These are phyloP conservation scores for Takifugu ocellatus DNA, from an alignment of 2,797 vertebrate genomes.

Conservation along the genomic window DNA sequence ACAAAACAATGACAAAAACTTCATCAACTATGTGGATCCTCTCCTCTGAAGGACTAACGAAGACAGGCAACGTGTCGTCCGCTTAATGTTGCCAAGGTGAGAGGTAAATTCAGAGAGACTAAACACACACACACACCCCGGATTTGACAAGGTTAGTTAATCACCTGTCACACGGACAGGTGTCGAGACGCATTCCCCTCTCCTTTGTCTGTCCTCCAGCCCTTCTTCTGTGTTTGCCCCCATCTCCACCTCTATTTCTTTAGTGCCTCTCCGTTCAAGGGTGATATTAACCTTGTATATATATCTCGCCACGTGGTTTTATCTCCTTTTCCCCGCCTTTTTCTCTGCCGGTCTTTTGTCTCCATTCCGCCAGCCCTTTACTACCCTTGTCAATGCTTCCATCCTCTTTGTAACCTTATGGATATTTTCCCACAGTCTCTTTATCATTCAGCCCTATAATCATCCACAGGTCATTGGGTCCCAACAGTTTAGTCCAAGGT, in stretches of 20 bases:
- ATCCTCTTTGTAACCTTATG: constrained; percentile 8
- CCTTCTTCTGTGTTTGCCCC: constrained; percentile 22
- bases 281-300: constrained; percentile 49
- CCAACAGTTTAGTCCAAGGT: constrained; percentile 52
- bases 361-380: not conserved
- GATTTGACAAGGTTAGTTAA: constrained; percentile 64
- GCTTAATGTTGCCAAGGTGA: too few relatives aligned
- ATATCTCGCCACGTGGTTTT: constrained; percentile 17
- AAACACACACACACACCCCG: constrained; percentile 17
- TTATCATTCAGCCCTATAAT: constrained; percentile 39
- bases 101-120: too few relatives aligned
- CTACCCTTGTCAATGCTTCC: constrained; percentile 3
- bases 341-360: constrained; percentile 1
- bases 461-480: constrained; percentile 34
- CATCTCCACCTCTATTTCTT: constrained; percentile 21
- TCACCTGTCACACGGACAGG: constrained; percentile 55
- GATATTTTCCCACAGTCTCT: constrained; percentile 11
- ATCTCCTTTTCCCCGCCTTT: constrained; percentile 8
- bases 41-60: too few relatives aligned
- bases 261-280: constrained; percentile 36
- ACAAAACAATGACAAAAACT: too few relatives aligned
- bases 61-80: too few relatives aligned
- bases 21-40: too few relatives aligned
- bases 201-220: constrained; percentile 52
- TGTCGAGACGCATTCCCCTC: constrained; percentile 42